phyloP scores from a whole-genome alignment of 1,140 invertebrate genomes.

The Drosophila pruinosa region DNA sequence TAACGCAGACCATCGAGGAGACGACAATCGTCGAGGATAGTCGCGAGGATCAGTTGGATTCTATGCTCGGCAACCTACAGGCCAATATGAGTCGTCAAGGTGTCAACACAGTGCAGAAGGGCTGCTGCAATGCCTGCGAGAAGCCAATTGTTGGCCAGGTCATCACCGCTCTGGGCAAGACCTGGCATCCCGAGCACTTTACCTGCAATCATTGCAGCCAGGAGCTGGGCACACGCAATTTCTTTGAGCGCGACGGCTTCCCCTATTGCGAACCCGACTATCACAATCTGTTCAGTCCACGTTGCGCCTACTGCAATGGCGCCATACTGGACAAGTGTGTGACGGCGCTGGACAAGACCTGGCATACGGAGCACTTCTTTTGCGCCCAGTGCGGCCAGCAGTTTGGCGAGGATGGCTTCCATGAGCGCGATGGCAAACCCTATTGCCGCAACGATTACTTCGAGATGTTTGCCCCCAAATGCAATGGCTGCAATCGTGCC shows the following conservation, averaged over 20 bases:
- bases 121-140: constrained; percentile 98
- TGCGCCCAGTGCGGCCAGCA: constrained; percentile 98
- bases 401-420: constrained; percentile 98
- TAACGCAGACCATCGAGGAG: constrained; percentile 83
- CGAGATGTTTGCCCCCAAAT: constrained; percentile 99
- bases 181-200: constrained; percentile 99
- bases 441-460: constrained; percentile 98
- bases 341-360: constrained; percentile 98
- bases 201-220: constrained; percentile 98
- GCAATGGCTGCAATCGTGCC: constrained; percentile 97
- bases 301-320: constrained; percentile 99
- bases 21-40: constrained; percentile 71
- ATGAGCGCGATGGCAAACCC: constrained; percentile 96
- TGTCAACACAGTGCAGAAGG: constrained; percentile 98
- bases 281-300: constrained; percentile 98
- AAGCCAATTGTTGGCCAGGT: constrained; percentile 99
- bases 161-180: constrained; percentile 96
- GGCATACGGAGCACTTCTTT: constrained; percentile 99
- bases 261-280: constrained; percentile 99
- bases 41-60: constrained; percentile 90
- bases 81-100: constrained; percentile 98
- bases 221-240: constrained; percentile 98
- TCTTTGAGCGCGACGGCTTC: constrained; percentile 98
- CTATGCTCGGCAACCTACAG: constrained; percentile 90
- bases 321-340: constrained; percentile 99